Conservation (phyloP, 2,113 vertebrate species). For the Cariama cristata region DNA sequence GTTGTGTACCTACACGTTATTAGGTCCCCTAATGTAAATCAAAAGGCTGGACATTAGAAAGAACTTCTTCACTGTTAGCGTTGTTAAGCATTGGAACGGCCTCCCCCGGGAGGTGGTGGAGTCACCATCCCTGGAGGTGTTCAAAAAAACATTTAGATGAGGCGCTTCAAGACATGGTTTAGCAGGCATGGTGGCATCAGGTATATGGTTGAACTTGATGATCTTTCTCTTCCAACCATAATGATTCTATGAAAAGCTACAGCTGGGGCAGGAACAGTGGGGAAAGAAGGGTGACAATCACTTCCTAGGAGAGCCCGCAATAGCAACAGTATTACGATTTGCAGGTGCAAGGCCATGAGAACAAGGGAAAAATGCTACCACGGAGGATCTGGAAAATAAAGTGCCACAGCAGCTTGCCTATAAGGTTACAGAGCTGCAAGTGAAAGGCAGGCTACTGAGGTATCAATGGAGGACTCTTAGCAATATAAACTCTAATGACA, state of each 20-base stretch:
- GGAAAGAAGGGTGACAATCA: neutral
- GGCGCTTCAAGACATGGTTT: no score
- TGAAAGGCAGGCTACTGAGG: neutral
- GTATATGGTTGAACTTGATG: no score
- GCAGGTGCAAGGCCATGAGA: neutral
- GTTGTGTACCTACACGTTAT: neutral
- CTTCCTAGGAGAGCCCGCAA: neutral
- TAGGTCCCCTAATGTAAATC: neutral
- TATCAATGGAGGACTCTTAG: neutral
- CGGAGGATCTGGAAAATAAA: neutral
- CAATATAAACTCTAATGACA: neutral
- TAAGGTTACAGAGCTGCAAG: neutral
- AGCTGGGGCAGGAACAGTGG: neutral
- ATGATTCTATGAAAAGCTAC: neutral
- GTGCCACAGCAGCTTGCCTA: neutral
- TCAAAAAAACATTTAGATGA: no score
- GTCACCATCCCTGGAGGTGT: no score
- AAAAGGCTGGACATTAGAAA: neutral
- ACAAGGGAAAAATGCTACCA: neutral
- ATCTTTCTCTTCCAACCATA: no score
- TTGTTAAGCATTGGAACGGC: no score
- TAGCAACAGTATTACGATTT: neutral
- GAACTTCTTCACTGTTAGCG: no score
- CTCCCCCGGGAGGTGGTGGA: no score
- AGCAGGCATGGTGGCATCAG: no score